Evolutionary conservation across 2,113 vertebrate genomes (phyloP).

Genomic region (Tympanuchus pallidicinctus): DNA sequence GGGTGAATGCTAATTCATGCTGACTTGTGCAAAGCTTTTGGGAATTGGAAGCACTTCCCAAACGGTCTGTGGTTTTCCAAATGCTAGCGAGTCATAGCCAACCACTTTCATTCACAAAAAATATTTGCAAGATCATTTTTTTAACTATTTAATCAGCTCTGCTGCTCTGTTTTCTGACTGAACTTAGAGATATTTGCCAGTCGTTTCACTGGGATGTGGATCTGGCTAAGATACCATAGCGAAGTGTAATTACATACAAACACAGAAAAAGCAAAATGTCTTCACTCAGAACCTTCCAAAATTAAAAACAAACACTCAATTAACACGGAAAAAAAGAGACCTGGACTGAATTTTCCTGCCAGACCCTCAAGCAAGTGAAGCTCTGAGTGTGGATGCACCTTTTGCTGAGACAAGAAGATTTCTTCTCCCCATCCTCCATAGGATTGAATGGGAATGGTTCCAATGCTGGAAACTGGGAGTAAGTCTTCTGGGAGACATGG

Average conservation of each 20-base stretch:
- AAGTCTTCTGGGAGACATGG: background rate
- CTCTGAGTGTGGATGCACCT: background rate
- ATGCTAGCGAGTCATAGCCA: background rate
- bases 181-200: background rate
- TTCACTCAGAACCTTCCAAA: constrained; percentile 22
- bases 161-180: background rate
- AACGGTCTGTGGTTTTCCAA: constrained; percentile 10
- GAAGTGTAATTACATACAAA: constrained; percentile 28
- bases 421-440: background rate
- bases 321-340: constrained; percentile 21
- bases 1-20: background rate
- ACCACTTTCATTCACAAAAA: constrained; percentile 36
- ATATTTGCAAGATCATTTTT: background rate
- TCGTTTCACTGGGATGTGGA: background rate
- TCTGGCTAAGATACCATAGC: constrained; percentile 20
- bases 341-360: background rate
- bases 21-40: background rate
- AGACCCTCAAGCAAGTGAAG: background rate
- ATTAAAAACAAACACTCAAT: constrained; percentile 56
- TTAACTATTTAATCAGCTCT: constrained; percentile 15
- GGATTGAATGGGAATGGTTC: background rate
- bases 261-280: background rate
- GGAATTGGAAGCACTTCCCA: background rate
- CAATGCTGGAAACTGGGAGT: background rate
- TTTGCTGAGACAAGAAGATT: background rate